Evolutionary conservation across 2,888 invertebrate genomes (phyloP).

Genomic region (Polietes domitor): DNA sequence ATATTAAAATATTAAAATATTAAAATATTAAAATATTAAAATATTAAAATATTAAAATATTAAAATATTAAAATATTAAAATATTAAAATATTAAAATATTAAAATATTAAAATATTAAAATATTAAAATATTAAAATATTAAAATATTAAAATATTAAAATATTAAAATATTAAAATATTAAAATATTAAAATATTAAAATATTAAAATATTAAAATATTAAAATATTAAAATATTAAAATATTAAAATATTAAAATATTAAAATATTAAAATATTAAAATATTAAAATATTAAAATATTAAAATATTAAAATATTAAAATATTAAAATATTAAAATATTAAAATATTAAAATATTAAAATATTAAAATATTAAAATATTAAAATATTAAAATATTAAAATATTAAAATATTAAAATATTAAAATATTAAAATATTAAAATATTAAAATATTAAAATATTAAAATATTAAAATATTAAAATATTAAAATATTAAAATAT

Average conservation of each 20-base stretch:
- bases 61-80: not conserved
- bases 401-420: conserved; percentile 12
- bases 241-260: not conserved
- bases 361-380: conserved; percentile 9
- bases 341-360: conserved; percentile 1
- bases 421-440: conserved; percentile 5
- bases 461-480: not conserved
- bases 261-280: not conserved
- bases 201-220: not conserved
- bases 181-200: not conserved
- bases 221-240: not conserved
- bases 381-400: conserved; percentile 5
- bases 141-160: conserved; percentile 3
- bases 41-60: conserved; percentile 6
- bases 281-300: not conserved
- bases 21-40: not conserved
- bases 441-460: conserved; percentile 12
- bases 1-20: conserved; percentile 6
- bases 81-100: not conserved
- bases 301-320: not conserved
- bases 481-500: conserved; percentile 1
- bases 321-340: conserved; percentile 12
- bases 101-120: not conserved
- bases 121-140: not conserved
- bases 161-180: not conserved